Conservation (phyloP, 2,113 vertebrate species). For the Cranoglanis bouderius region DNA sequence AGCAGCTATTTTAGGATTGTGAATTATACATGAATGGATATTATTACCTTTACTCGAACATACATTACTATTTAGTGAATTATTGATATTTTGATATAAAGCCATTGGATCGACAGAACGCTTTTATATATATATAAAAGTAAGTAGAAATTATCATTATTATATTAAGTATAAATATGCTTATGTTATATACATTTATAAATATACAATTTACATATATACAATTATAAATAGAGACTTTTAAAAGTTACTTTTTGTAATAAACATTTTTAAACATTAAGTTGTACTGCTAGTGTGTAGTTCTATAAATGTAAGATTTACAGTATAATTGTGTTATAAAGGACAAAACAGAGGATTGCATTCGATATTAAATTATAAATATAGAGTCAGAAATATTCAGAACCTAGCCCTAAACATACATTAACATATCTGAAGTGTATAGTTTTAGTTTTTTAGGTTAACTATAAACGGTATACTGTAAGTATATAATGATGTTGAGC, state of each 20-base stretch:
- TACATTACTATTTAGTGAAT: not conserved
- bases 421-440: not conserved
- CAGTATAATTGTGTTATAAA: not conserved
- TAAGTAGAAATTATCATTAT: no score
- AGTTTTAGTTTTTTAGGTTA: not conserved
- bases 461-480: not conserved
- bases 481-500: not conserved
- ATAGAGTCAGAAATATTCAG: not conserved
- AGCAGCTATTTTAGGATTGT: constrained; percentile 12
- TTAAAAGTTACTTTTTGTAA: no score
- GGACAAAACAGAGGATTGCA: not conserved
- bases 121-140: no score
- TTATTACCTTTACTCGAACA: not conserved
- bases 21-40: constrained; percentile 24
- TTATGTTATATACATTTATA: no score
- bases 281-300: no score
- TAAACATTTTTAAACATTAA: no score
- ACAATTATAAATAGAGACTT: not conserved
- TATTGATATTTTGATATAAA: not conserved
- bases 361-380: not conserved
- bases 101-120: not conserved
- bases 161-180: no score
- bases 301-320: not conserved
- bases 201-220: no score
- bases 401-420: no score